Percentiles rank a stretch among this genome's conserved stretches.
These are phyloP conservation scores for Diacarnus erythraeanus DNA, from an alignment of 37 sponge, comb jelly and placozoan genomes.

Conservation along the genomic window DNA sequence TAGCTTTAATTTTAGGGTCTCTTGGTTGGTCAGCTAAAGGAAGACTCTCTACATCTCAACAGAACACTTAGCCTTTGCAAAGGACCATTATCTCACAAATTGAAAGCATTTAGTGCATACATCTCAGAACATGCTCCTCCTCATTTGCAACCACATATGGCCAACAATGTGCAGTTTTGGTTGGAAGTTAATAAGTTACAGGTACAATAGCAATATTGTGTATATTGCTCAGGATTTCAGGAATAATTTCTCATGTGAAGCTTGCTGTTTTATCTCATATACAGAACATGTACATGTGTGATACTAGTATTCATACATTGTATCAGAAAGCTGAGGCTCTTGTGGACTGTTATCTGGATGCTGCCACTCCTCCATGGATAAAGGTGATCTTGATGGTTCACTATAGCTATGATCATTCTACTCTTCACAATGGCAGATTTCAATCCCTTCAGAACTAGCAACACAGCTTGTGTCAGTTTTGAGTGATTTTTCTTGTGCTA, in stretches of 20 bases:
- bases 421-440: neutral
- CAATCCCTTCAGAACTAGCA: conserved; percentile 3
- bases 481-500: neutral
- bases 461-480: conserved; percentile 12
- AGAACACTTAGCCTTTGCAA: neutral
- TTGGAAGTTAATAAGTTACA: conserved; percentile 22
- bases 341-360: conserved; percentile 22
- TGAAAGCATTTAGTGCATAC: conserved; percentile 6
- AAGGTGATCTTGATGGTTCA: neutral
- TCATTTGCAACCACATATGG: neutral
- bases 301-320: neutral
- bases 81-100: conserved; percentile 5
- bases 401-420: conserved; percentile 5
- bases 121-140: neutral
- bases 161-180: conserved; percentile 23
- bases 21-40: neutral
- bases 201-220: neutral
- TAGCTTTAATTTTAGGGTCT: too few relatives aligned
- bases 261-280: neutral
- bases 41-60: neutral
- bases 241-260: neutral
- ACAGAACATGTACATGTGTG: conserved; percentile 8
- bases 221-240: neutral
- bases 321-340: conserved; percentile 17
- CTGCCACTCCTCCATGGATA: conserved; percentile 25